Percentiles rank a stretch among this genome's conserved stretches.
These are phyloP conservation scores for Istiophorus platypterus DNA, from an alignment of 2,113 vertebrate species.

Conservation along the genomic window DNA sequence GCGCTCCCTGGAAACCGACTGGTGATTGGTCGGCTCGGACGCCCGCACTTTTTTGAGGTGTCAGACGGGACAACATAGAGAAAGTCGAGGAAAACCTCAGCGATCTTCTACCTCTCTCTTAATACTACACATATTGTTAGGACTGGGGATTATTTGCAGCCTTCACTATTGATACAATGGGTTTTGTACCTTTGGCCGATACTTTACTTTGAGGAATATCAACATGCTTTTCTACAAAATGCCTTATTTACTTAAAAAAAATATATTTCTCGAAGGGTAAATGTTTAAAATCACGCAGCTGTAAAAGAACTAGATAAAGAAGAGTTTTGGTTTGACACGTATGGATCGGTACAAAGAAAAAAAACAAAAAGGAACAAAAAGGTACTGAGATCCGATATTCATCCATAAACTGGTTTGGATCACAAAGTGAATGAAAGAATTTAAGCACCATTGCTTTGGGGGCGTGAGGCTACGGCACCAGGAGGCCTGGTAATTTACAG, in stretches of 20 bases:
- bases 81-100: too few relatives aligned
- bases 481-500: not conserved
- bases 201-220: too few relatives aligned
- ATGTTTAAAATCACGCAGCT: not conserved
- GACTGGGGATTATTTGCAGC: too few relatives aligned
- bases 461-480: not conserved
- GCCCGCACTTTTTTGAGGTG: too few relatives aligned
- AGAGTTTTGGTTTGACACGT: too few relatives aligned
- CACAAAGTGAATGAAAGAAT: not conserved
- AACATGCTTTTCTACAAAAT: not conserved
- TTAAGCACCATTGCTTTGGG: not conserved
- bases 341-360: not conserved
- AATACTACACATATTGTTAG: not conserved
- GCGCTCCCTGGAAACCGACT: too few relatives aligned
- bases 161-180: too few relatives aligned
- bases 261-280: not conserved
- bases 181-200: too few relatives aligned
- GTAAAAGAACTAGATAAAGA: too few relatives aligned
- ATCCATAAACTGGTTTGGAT: not conserved
- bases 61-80: not conserved
- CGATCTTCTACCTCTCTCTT: not conserved
- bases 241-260: not conserved
- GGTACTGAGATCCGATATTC: not conserved
- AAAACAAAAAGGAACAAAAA: too few relatives aligned
- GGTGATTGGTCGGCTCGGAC: too few relatives aligned